Base-by-base conservation (phyloP, 2,888 invertebrate genomes). In the Charanyca ferruginea region DNA sequence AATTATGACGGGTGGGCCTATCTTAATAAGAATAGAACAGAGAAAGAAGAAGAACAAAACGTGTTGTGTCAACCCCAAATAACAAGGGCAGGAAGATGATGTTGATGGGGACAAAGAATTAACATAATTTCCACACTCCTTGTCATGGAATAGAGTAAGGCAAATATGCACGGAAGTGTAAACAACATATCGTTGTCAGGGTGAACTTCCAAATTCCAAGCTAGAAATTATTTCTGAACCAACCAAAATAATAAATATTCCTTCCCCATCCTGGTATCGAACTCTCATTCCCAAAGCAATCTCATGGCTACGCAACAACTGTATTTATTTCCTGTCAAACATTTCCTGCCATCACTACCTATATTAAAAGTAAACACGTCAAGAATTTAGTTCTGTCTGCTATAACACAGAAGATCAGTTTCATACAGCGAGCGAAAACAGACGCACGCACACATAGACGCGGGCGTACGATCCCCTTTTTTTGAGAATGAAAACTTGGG, bases 361-460 rank as follows among this genome's bases (percentile, higher is more conserved):
- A 35, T 71, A 72, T 71, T 68, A 53, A 62, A 68, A 48, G 63
- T 48, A 68, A 71, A 62, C 72, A 68, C 35, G 49, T 48, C 42
- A 63, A 28, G 22, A 38, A 72, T 72, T 61, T 28, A 67, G 49
- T 61, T 71, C 45, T 23, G 47, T 28, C 49, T 71, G 62, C 49
- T 61, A 23, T 44, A 18, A 38, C 61, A 22, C n/a, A 18, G 16
- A 70, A 70, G 22, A 3, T 23, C 1, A 0, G 5, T 0, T 48
- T 0, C 3, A 1, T 8, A 11, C 16, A 11, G 42, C 1, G 3
- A 13, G 5, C 5, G 0, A 20, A 53, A 52, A 13, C 1, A 20
- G 3, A 1, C 2, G 1, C 7, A 13, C 41, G 7, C 9, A 35
- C 35, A 35, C 35, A 11, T 11, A 6, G 8, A 42, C 0, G 25